A percentile compares a stretch with the other conserved stretches of the same genome.
These are phyloP conservation scores for Lepus oiostolus DNA, from an alignment of 2,797 vertebrate species.

Conservation along the genomic window DNA sequence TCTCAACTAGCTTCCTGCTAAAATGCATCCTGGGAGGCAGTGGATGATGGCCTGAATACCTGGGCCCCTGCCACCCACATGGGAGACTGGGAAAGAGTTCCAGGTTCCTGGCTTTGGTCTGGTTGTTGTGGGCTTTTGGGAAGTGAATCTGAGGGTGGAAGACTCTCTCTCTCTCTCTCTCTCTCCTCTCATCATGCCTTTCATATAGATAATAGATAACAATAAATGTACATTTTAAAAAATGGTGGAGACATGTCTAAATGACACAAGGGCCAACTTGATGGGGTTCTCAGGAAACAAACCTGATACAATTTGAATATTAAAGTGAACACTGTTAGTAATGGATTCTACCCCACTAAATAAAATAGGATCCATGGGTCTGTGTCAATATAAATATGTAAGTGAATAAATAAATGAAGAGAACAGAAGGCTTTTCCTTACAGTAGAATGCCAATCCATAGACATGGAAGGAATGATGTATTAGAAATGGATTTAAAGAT, in stretches of 20 bases:
- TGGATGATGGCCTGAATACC: no score
- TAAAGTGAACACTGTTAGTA: constrained; percentile 12
- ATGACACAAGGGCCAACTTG: background rate
- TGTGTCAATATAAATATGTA: background rate
- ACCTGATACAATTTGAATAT: background rate
- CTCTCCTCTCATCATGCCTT: no score
- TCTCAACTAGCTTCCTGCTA: no score
- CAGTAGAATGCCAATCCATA: background rate
- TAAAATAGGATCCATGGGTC: background rate
- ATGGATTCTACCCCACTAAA: background rate
- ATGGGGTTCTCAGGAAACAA: background rate
- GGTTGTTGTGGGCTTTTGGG: no score
- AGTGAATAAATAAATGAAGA: background rate
- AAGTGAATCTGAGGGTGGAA: no score
- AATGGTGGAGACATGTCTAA: background rate
- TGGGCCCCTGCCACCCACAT: no score
- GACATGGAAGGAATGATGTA: background rate
- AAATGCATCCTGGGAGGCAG: no score
- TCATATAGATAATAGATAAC: no score
- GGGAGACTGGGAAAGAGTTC: no score
- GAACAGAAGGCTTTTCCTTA: background rate
- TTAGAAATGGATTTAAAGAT: background rate
- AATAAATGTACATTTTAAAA: no score
- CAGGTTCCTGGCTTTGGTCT: no score
- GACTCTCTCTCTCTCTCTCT: no score